Conservation (phyloP, 2,797 vertebrate species). For the Spinus olivaceus region DNA sequence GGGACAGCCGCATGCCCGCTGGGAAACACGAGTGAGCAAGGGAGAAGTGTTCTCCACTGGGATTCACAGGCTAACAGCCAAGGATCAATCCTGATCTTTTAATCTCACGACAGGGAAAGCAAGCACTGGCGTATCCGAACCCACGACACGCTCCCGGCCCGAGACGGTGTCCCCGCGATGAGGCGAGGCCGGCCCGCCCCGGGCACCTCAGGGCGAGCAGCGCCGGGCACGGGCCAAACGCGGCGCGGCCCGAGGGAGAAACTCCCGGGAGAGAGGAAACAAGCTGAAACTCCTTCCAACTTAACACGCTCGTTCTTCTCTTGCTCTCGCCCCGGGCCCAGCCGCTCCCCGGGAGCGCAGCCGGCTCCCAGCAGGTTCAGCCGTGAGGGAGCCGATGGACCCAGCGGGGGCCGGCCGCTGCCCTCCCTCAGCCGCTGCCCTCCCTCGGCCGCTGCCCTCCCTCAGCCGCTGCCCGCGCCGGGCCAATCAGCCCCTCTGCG, state of each 20-base stretch:
- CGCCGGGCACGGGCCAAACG: rapidly evolving
- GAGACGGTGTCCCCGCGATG: rapidly evolving
- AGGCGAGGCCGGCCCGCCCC: neutral
- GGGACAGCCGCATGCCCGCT: neutral
- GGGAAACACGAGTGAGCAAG: neutral
- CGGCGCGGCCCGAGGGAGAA: rapidly evolving
- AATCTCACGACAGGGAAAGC: neutral
- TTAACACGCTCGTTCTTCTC: rapidly evolving
- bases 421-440: neutral
- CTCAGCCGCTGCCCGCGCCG: no score
- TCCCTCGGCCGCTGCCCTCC: no score
- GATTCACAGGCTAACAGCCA: neutral
- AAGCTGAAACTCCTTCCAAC: rapidly evolving
- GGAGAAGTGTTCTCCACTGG: neutral
- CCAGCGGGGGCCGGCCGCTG: neutral
- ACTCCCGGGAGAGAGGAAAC: rapidly evolving
- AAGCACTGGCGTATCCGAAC: neutral
- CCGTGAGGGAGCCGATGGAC: neutral
- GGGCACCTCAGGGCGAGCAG: neutral
- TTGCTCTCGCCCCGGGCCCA: rapidly evolving
- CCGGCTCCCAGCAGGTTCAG: neutral
- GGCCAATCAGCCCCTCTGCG: neutral
- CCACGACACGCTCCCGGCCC: rapidly evolving
- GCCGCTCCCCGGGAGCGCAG: rapidly evolving
- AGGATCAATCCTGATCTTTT: neutral